Conservation (phyloP, 2,113 vertebrate genomes). For the Macroglossus sobrinus region DNA sequence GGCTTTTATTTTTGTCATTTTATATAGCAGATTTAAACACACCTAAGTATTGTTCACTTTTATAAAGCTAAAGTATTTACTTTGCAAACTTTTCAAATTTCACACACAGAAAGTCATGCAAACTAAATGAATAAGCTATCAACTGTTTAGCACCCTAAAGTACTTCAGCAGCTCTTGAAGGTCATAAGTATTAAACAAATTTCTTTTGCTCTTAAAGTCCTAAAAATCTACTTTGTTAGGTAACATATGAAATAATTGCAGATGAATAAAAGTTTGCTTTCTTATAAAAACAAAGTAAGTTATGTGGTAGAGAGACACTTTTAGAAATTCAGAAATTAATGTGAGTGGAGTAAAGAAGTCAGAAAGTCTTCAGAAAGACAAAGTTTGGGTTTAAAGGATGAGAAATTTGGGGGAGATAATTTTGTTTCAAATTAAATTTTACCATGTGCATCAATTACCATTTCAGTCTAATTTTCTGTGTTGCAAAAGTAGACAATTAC, state of each 20-base stretch:
- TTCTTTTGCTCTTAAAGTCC: background rate
- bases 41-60: background rate
- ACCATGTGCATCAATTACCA: background rate
- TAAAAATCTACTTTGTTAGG: background rate
- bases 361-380: background rate
- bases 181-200: background rate
- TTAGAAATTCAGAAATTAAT: background rate
- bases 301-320: background rate
- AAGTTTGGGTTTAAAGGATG: background rate
- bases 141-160: background rate
- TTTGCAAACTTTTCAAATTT: background rate
- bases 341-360: background rate
- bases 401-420: background rate
- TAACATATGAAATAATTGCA: background rate
- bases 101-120: background rate
- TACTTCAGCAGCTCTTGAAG: background rate
- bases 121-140: background rate
- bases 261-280: background rate
- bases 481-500: background rate
- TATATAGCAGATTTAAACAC: background rate
- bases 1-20: slow-evolving; percentile 17
- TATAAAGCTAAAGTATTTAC: background rate
- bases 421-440: background rate
- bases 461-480: background rate
- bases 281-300: background rate